Percentiles rank a stretch among this genome's conserved stretches.
These are phyloP conservation scores for Chondrosia reniformis DNA, from an alignment of 37 sponge, comb jelly and placozoan genomes.

Conservation along the genomic window DNA sequence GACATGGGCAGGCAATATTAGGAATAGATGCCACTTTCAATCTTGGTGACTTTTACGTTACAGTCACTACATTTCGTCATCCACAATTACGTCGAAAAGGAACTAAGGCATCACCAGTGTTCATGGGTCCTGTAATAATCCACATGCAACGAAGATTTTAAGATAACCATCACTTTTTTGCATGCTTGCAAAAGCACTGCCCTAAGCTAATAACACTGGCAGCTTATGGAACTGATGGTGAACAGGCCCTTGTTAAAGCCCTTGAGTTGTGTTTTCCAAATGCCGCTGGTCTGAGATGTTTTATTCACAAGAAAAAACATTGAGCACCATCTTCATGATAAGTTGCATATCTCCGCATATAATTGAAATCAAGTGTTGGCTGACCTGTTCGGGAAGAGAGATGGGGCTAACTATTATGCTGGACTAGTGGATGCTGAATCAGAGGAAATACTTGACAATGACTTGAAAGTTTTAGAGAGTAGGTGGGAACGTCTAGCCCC, in stretches of 20 bases:
- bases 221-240: neutral
- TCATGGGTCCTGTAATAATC: constrained; percentile 36
- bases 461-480: neutral
- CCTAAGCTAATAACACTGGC: neutral
- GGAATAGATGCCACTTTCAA: constrained; percentile 35
- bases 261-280: neutral
- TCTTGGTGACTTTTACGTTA: constrained; percentile 32
- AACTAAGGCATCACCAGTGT: constrained; percentile 16
- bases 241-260: neutral
- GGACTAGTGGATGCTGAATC: constrained; percentile 19
- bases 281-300: neutral
- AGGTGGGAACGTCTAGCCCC: constrained; percentile 24
- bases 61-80: constrained; percentile 11
- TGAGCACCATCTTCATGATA: constrained; percentile 11
- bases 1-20: neutral
- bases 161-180: constrained; percentile 24
- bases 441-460: constrained; percentile 2
- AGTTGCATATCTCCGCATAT: neutral
- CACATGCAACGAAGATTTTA: constrained; percentile 40
- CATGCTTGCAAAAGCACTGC: neutral
- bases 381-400: neutral
- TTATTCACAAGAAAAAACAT: constrained; percentile 31
- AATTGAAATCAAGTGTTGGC: constrained; percentile 2
- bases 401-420: neutral
- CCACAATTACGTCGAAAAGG: neutral